Evolutionary conservation across 2,888 invertebrate species (phyloP).

Genomic region (Apamea epomidion): DNA sequence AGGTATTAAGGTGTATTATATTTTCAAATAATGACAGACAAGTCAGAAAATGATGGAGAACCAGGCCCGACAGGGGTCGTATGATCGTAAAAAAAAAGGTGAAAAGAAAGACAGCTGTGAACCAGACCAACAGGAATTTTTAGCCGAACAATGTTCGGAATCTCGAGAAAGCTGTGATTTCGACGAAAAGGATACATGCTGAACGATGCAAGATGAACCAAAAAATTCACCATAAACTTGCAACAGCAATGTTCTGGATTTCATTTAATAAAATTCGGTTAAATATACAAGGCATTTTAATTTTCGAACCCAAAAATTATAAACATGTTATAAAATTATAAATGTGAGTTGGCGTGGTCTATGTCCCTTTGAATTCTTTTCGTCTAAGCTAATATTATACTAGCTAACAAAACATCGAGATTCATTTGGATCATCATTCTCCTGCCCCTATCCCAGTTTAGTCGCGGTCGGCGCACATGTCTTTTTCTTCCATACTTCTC

Average conservation of each 20-base stretch:
- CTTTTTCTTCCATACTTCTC: too few species aligned
- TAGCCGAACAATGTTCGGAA: slow-evolving; percentile 26
- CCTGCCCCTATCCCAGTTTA: too few species aligned
- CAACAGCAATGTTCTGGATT: neutral
- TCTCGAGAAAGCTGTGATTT: slow-evolving; percentile 4
- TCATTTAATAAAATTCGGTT: slow-evolving; percentile 22
- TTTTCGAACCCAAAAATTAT: neutral
- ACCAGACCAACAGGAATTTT: neutral
- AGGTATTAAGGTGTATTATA: neutral
- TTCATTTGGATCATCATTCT: too few species aligned
- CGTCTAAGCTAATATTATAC: neutral
- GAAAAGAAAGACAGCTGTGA: neutral
- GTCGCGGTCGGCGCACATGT: too few species aligned
- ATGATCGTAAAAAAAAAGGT: neutral
- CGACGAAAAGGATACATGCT: neutral
- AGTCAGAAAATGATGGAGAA: neutral
- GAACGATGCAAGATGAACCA: neutral
- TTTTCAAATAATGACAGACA: slow-evolving; percentile 11
- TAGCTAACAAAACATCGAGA: too few species aligned
- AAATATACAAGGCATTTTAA: neutral
- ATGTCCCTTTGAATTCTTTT: neutral
- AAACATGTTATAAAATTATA: too few species aligned
- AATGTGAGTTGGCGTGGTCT: neutral
- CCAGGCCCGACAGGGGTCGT: neutral
- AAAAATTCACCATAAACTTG: neutral